These are phyloP conservation scores for Eunapius fragilis DNA, from an alignment of 37 sponge, comb jelly and placozoan species.

Conservation along the genomic window DNA sequence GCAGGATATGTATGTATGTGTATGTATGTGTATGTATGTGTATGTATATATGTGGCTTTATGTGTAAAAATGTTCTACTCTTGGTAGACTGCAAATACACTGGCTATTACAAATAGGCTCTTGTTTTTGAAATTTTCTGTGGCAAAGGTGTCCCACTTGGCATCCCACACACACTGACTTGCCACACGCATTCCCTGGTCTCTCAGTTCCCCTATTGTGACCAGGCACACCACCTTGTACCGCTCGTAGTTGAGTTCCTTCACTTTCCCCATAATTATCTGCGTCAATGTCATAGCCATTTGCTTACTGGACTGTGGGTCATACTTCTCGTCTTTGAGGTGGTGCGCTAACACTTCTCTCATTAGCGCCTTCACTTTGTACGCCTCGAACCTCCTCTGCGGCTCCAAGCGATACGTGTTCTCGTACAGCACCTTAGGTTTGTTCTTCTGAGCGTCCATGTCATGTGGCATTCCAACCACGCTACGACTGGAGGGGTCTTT, in stretches of 20 bases:
- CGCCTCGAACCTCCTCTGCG: conserved; percentile 52
- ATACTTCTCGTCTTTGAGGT: conserved; percentile 80
- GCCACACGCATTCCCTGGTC: conserved; percentile 88
- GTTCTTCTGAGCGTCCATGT: not conserved
- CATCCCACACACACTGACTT: conserved; percentile 94
- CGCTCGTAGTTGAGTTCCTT: conserved; percentile 86
- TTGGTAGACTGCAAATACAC: conserved; percentile 91
- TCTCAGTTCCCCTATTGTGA: conserved; percentile 85
- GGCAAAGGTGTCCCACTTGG: conserved; percentile 88
- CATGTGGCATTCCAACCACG: not conserved
- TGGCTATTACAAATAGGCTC: conserved; percentile 88
- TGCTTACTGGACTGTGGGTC: conserved; percentile 61
- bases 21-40: conserved; percentile 9
- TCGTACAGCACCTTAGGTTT: conserved; percentile 74
- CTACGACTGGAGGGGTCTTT: not conserved
- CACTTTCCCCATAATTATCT: conserved; percentile 77
- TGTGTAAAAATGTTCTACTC: conserved; percentile 77
- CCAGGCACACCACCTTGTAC: conserved; percentile 85
- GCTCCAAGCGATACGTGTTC: conserved; percentile 90
- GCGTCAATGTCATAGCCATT: conserved; percentile 59
- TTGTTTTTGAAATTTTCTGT: conserved; percentile 79
- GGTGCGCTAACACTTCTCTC: conserved; percentile 53
- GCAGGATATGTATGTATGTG: not conserved
- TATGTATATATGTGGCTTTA: no score
- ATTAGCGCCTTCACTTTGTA: conserved; percentile 67